Percentiles rank a stretch among this genome's conserved stretches.
Conservation (phyloP, 2,888 invertebrate species). For the Atethmia centrago region DNA sequence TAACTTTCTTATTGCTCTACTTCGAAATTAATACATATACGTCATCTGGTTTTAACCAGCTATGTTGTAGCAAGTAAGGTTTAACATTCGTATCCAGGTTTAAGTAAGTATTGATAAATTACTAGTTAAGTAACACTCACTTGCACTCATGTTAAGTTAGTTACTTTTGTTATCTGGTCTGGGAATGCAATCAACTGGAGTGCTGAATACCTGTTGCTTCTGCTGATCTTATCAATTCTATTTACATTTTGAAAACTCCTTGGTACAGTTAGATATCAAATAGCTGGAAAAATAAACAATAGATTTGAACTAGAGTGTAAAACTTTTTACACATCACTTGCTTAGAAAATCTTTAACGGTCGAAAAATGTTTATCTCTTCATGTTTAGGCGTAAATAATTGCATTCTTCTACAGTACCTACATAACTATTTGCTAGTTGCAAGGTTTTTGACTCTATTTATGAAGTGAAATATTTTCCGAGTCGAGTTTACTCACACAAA, state of each 20-base stretch:
- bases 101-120: neutral
- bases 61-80: neutral
- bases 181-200: neutral
- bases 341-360: neutral
- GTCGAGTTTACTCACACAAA: slow-evolving; percentile 7
- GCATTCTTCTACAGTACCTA: neutral
- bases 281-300: neutral
- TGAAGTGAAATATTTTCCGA: neutral
- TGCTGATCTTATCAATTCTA: neutral
- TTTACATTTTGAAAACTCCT: neutral
- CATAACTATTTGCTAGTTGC: neutral
- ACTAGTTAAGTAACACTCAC: slow-evolving; percentile 5
- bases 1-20: slow-evolving; percentile 3
- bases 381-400: neutral
- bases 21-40: neutral
- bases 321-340: neutral
- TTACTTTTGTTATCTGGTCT: neutral
- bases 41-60: neutral
- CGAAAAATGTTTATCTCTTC: neutral
- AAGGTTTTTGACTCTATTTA: neutral
- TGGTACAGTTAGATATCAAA: neutral
- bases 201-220: neutral
- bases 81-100: neutral
- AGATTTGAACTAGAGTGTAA: neutral
- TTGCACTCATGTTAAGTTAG: neutral